A percentile compares a stretch with the other conserved stretches of the same genome.
phyloP scores from a whole-genome alignment of 1,140 invertebrate genomes.

The Polyergus mexicanus region DNA sequence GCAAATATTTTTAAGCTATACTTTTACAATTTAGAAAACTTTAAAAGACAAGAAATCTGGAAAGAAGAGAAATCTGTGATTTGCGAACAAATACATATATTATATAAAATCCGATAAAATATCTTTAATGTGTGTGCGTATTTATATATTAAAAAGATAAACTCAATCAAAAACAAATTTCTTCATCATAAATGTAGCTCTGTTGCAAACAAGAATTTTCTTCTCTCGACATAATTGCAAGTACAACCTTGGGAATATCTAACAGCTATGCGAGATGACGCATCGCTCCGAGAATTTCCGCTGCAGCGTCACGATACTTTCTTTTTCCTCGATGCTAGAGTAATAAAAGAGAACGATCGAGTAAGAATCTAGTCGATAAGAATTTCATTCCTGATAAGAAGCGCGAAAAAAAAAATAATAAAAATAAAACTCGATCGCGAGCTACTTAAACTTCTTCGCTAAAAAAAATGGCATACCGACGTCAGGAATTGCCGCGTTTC shows the following conservation, averaged over 20 bases:
- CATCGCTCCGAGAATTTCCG: slow-evolving; percentile 48
- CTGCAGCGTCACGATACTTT: slow-evolving; percentile 41
- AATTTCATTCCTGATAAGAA: background rate
- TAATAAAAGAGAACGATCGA: slow-evolving; percentile 18
- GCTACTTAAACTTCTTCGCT: background rate
- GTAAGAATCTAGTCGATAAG: slow-evolving; percentile 27
- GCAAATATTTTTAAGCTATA: background rate
- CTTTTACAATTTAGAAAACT: background rate
- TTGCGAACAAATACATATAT: background rate
- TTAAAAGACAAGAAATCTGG: background rate
- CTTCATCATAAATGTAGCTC: background rate
- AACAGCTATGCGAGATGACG: slow-evolving; percentile 43
- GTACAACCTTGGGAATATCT: slow-evolving; percentile 49
- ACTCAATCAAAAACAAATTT: slow-evolving; percentile 27
- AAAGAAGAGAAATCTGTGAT: background rate
- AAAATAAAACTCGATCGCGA: slow-evolving; percentile 2
- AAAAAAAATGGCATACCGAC: slow-evolving; percentile 9
- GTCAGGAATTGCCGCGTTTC: slow-evolving; percentile 15
- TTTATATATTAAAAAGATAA: background rate
- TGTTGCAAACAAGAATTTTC: slow-evolving; percentile 34
- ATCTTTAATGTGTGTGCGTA: background rate
- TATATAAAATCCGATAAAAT: background rate
- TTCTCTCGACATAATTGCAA: slow-evolving; percentile 26
- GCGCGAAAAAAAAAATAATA: background rate
- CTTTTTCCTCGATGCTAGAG: slow-evolving; percentile 17